Evolutionary conservation across 1,140 invertebrate species (phyloP).

Genomic region (Pantala flavescens): DNA sequence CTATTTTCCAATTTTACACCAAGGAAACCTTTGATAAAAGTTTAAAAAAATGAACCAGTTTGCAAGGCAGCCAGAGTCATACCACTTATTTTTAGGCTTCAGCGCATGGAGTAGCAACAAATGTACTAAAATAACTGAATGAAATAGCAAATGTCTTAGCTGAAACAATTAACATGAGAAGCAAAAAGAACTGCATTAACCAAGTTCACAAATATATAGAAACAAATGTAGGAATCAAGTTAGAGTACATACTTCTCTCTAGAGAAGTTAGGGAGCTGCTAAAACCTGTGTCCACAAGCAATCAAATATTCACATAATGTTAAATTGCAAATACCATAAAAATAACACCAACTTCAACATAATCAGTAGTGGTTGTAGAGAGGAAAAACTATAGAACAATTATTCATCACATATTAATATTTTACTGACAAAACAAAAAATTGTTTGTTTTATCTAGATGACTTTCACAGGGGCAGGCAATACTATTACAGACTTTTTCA

Average conservation of each 20-base stretch:
- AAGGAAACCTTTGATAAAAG: no score
- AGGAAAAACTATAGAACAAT: not conserved
- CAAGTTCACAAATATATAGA: not conserved
- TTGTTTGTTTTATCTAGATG: not conserved
- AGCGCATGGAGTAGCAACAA: not conserved
- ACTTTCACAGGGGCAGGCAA: not conserved
- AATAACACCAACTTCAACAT: not conserved
- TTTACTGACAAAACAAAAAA: not conserved
- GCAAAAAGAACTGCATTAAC: slow-evolving; percentile 1
- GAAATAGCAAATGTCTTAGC: not conserved
- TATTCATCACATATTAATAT: not conserved
- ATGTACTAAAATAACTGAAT: not conserved
- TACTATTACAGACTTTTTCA: not conserved
- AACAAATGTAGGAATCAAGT: not conserved
- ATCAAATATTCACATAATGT: not conserved
- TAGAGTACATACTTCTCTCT: not conserved
- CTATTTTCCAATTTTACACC: no score
- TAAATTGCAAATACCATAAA: not conserved
- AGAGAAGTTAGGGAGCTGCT: not conserved
- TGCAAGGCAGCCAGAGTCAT: not conserved
- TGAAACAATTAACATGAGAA: not conserved
- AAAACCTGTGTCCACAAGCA: not conserved
- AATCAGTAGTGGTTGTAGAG: not conserved
- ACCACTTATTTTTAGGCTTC: not conserved
- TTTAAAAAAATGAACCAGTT: no score